Evolutionary conservation across 92 coral and sea anemone genomes (phyloP).

Genomic region (Metridium senile): DNA sequence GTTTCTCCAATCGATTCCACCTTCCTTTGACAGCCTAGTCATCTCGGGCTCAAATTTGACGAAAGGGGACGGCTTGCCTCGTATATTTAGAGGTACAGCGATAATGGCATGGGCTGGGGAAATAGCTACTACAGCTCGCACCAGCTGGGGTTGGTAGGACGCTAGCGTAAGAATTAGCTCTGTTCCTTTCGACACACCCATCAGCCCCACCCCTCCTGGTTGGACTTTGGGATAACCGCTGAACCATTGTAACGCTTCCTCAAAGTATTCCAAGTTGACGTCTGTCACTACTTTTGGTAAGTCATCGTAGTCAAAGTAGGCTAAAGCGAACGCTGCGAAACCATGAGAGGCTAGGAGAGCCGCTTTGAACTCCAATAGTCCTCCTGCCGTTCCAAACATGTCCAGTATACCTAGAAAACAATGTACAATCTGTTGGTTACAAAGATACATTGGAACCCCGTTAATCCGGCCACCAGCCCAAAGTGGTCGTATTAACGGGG

Average conservation of each 20-base stretch:
- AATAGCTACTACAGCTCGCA: slow-evolving; percentile 66
- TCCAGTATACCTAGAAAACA: slow-evolving; percentile 62
- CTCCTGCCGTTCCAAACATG: slow-evolving; percentile 79
- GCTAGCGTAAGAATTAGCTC: slow-evolving; percentile 67
- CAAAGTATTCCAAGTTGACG: slow-evolving; percentile 67
- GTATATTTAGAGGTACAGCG: slow-evolving; percentile 54
- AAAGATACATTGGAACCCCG: too few relatives aligned
- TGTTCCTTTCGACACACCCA: slow-evolving; percentile 81
- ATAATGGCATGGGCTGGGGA: slow-evolving; percentile 72
- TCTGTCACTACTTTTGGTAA: slow-evolving; percentile 59
- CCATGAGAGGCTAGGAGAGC: slow-evolving; percentile 82
- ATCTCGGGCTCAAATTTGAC: slow-evolving; percentile 68
- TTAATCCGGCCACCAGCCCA: too few relatives aligned
- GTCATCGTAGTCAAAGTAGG: slow-evolving; percentile 71
- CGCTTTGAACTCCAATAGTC: slow-evolving; percentile 77
- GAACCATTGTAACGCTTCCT: slow-evolving; percentile 76
- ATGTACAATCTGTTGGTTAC: too few relatives aligned
- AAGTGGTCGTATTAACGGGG: too few relatives aligned
- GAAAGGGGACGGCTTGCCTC: slow-evolving; percentile 49
- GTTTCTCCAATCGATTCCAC: slow-evolving; percentile 49
- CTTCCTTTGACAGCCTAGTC: slow-evolving; percentile 36
- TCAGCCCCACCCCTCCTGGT: slow-evolving; percentile 62
- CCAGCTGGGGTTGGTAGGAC: slow-evolving; percentile 52
- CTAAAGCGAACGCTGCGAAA: slow-evolving; percentile 67
- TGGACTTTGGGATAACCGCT: slow-evolving; percentile 46